Base-by-base conservation (phyloP, 2,797 vertebrate genomes). In the Denticeps clupeoides region DNA sequence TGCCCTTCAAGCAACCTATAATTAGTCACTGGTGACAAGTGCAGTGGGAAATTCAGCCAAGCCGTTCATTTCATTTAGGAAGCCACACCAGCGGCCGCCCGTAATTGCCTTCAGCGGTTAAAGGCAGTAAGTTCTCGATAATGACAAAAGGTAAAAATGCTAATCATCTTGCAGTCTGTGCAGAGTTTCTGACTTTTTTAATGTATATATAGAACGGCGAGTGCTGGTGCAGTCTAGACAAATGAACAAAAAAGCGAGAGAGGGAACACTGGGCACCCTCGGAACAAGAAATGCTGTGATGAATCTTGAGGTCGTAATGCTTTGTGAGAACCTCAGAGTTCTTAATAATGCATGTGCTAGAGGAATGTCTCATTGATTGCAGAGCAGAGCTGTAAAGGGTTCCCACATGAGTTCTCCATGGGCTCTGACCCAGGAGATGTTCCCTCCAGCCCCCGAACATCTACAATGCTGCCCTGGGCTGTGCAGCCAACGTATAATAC, bases 281-380 rank as follows among this genome's bases (percentile, higher is more conserved):
- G 23, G 29, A 47, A 42, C 48, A 53, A 28, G 25, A 28, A 42
- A 56, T 37, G 25, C 41, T 51, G 49, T 67, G 53, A 66, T 63
- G 54, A 66, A 67, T 69, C n/a, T 53, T 54, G 70, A 74, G 72
- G 69, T 77, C 70, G 58, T 56, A 53, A 45, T 48, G 67, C 64
- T 74, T 57, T 75, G 71, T 73, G 65, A 72, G 72, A 63, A 70
- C 53, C 56, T 71, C 60, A 63, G 60, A 69, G 66, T 75, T 75
- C n/a, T 77, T 84, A 83, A 87, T 86, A 85, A 82, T 71, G 73
- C 52, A 47, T 58, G 67, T 71, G 59, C 51, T 48, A 70, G 56
- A 52, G 52, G 50, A 68, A 65, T 48, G 49, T 68, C 54, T 84
- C 83, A 86, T 72, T 81, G 77, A 86, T 83, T 80, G 68, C 55